phyloP scores from a whole-genome alignment of 2,888 invertebrate species.

The Timema cristinae region DNA sequence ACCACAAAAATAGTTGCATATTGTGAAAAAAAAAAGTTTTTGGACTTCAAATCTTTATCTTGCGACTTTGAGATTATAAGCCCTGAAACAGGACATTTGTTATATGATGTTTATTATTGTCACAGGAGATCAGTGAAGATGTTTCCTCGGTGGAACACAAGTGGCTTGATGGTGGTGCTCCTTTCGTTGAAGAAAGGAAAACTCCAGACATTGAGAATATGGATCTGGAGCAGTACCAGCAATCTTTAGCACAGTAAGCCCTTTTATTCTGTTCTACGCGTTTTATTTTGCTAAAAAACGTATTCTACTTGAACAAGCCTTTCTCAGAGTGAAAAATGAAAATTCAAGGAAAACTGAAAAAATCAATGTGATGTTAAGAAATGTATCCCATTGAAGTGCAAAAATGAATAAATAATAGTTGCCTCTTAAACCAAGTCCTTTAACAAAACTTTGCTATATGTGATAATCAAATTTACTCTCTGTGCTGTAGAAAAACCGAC shows the following conservation, averaged over 20 bases:
- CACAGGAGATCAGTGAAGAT: conserved; percentile 58
- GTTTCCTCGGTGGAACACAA: conserved; percentile 57
- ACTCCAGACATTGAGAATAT: conserved; percentile 76
- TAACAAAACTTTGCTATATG: too few species aligned
- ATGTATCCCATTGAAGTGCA: too few species aligned
- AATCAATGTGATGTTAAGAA: too few species aligned
- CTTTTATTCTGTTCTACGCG: not conserved
- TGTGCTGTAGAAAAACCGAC: too few species aligned
- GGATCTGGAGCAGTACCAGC: conserved; percentile 78
- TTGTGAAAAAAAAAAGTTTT: not conserved
- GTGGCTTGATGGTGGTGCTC: conserved; percentile 58
- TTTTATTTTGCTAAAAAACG: too few species aligned
- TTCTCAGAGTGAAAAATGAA: too few species aligned
- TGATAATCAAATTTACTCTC: too few species aligned
- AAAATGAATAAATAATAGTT: too few species aligned
- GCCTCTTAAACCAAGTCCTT: too few species aligned
- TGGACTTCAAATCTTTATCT: not conserved
- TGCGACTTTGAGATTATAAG: not conserved
- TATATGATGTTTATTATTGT: conserved; percentile 15
- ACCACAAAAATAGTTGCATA: too few species aligned
- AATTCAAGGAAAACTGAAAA: too few species aligned
- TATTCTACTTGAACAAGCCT: too few species aligned
- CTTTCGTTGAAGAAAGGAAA: conserved; percentile 60
- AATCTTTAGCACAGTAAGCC: conserved; percentile 75
- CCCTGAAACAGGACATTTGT: not conserved